phyloP scores from a whole-genome alignment of 2,113 vertebrate genomes.

The Coryphaenoides rupestris region DNA sequence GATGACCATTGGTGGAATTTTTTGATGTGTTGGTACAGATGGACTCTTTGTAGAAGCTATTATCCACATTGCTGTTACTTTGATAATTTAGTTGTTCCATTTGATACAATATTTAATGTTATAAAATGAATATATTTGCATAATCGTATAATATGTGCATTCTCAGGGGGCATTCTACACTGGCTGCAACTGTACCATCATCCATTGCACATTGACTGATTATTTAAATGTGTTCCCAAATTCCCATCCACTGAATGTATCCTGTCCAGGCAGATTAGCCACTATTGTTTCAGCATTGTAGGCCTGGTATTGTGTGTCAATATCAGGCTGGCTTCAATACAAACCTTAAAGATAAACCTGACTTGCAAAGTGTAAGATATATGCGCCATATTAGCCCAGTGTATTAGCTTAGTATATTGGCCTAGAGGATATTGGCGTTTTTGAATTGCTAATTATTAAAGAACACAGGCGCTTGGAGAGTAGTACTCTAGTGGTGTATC shows the following conservation, averaged over 20 bases:
- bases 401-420: too few species aligned
- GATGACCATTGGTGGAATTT: conserved; percentile 37
- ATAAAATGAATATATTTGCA: too few species aligned
- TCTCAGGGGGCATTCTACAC: conserved; percentile 3
- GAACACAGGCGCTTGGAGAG: too few species aligned
- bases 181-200: conserved; percentile 24
- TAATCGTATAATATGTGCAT: too few species aligned
- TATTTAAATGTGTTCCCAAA: conserved; percentile 25
- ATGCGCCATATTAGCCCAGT: too few species aligned
- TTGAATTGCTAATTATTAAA: too few species aligned
- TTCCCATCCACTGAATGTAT: conserved; percentile 17
- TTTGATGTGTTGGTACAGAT: conserved; percentile 31
- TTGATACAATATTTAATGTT: too few species aligned
- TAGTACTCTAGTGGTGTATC: too few species aligned
- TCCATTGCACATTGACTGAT: conserved; percentile 30
- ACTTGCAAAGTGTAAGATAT: too few species aligned
- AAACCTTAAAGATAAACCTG: conserved; percentile 8
- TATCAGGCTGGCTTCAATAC: conserved; percentile 49
- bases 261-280: conserved; percentile 23
- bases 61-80: conserved; percentile 1
- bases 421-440: too few species aligned
- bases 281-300: too few species aligned
- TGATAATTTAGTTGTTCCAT: neutral
- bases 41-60: conserved; percentile 12
- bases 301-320: conserved; percentile 54